phyloP scores from a whole-genome alignment of 2,797 vertebrate species.

The Hippoglossus hippoglossus region DNA sequence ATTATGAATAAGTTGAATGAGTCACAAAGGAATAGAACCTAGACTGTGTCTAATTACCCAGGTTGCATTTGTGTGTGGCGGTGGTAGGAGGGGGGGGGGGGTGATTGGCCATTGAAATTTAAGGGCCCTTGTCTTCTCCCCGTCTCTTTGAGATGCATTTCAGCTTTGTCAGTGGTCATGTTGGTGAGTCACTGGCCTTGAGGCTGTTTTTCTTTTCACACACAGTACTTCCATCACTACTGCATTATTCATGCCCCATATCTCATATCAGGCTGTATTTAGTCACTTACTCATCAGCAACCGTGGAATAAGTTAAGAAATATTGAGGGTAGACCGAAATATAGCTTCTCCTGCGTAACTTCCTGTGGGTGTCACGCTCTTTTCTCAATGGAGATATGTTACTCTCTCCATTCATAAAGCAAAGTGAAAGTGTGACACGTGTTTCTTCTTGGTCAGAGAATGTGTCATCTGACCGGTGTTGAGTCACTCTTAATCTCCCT shows the following conservation, averaged over 20 bases:
- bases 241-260: conserved; percentile 49
- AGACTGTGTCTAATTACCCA: conserved; percentile 30
- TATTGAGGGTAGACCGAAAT: background rate
- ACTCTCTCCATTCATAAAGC: conserved; percentile 11
- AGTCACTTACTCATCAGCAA: conserved; percentile 49
- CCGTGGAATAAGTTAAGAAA: conserved; percentile 36
- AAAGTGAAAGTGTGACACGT: conserved; percentile 36
- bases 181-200: conserved; percentile 56
- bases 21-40: conserved; percentile 36
- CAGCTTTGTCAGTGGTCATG: conserved; percentile 40
- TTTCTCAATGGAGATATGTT: conserved; percentile 29
- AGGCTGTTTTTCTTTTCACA: conserved; percentile 27
- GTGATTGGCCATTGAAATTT: conserved; percentile 7
- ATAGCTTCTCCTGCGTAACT: background rate
- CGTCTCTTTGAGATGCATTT: conserved; percentile 17
- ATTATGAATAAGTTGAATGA: conserved; percentile 43
- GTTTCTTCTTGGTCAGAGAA: conserved; percentile 21
- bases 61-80: conserved; percentile 13
- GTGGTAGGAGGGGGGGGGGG: background rate
- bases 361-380: conserved; percentile 7
- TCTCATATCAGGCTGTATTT: conserved; percentile 45
- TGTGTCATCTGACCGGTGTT: conserved; percentile 17
- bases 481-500: background rate
- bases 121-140: background rate
- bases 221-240: conserved; percentile 34